Base-by-base conservation (phyloP, 2,113 vertebrate genomes). In the Zeus faber region DNA sequence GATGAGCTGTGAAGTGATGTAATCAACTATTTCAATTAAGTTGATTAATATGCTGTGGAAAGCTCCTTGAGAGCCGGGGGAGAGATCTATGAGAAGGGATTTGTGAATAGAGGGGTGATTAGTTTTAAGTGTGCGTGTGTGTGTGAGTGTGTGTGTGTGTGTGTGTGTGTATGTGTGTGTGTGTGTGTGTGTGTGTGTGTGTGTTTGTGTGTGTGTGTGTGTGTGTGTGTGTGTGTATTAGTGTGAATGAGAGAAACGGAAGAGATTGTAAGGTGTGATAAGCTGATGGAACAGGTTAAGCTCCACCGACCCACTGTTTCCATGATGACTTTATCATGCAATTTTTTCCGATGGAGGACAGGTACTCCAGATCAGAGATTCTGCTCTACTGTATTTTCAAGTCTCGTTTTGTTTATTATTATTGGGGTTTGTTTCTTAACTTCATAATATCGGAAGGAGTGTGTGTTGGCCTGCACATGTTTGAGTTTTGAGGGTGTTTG, bases 1-100 rank as follows among this genome's bases (percentile, higher is more conserved):
- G 57, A 70, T 67, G 80, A 75, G 65, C 55, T 51, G 51, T 66
- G 66, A 74, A 79, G 69, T 82, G 77, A 79, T 80, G 69, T 76
- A 85, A 84, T 85, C 77, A 80, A 79, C 58, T 57, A 73, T 84
- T 86, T 82, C 75, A 85, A 83, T 83, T 80, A 82, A 62, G 51
- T 69, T 82, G 76, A 84, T 83, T 83, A 79, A 84, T 79, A 75
- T 29, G 61, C 61, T 55, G 46, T 62, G 62, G 67, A 76, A 64
- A 71, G 76, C 58, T 62, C 57, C 65, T 21, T 48, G 76, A 83
- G 84, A 79, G 62, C 51, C 43, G 6, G 43, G 33, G 62, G 65
- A 64, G 62, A 72, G 61, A 77, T 74, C 72, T 73, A 62, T 65
- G 58, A 76, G 76, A 73, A 74, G 71, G 64, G 67, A 74, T 82